phyloP scores from a whole-genome alignment of 2,113 vertebrate species.

The Andinoacara biseriatus region DNA sequence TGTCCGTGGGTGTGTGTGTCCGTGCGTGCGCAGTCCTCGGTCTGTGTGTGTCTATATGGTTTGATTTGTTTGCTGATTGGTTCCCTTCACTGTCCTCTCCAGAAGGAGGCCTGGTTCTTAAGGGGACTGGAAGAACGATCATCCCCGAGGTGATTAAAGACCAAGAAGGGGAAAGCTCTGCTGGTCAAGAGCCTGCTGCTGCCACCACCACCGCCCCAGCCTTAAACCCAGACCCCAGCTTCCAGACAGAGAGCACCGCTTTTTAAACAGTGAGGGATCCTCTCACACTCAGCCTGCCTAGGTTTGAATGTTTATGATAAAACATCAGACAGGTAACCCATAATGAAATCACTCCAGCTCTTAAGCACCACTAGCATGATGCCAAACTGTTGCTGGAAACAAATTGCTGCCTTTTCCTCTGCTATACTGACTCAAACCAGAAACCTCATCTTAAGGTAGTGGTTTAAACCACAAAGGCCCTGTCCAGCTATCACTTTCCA shows the following conservation, averaged over 20 bases:
- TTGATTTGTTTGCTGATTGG: constrained; percentile 10
- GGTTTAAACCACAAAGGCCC: constrained; percentile 5
- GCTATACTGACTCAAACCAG: constrained; percentile 24
- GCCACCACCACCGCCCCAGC: constrained; percentile 30
- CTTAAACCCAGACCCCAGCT: constrained; percentile 73
- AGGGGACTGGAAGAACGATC: constrained; percentile 79
- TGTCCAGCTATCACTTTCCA: neutral
- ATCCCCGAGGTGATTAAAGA: constrained; percentile 79
- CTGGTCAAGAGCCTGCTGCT: constrained; percentile 77
- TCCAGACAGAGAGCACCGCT: constrained; percentile 86
- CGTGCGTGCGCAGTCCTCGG: neutral
- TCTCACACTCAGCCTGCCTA: neutral
- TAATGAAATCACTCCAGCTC: neutral
- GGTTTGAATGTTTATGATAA: constrained; percentile 21
- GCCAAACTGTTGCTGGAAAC: constrained; percentile 2
- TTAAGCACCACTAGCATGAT: constrained; percentile 1
- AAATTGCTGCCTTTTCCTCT: constrained; percentile 11
- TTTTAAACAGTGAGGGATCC: constrained; percentile 77
- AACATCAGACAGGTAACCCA: constrained; percentile 8
- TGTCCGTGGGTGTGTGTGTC: neutral
- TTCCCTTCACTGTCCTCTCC: constrained; percentile 40
- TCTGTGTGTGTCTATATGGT: constrained; percentile 8
- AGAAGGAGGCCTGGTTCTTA: constrained; percentile 83
- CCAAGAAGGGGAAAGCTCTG: constrained; percentile 60
- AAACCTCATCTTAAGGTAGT: constrained; percentile 25